Evolutionary conservation across 2,113 vertebrate species (phyloP), one percentile per base, ranked within the genome.

Genomic region (Bostrychus sinensis): DNA sequence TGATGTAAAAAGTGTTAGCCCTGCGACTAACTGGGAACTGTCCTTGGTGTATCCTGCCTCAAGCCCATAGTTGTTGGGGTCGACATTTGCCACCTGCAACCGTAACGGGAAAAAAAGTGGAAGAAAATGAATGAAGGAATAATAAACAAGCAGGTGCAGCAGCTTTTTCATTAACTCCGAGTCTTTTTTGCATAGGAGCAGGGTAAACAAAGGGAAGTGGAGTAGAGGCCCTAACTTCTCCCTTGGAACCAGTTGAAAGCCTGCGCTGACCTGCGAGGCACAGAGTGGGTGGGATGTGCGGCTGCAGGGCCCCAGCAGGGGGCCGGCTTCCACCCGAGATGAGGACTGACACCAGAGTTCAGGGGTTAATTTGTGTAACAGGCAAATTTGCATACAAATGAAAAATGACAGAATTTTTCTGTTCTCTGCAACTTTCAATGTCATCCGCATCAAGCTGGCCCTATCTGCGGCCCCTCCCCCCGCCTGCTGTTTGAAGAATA

Each of bases 321-420:
- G 66, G 69, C 54, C 70, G 30, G 72, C 65, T 61, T 94, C 92
- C 91, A 83, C 88, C 92, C 75, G 7, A 94, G 95, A 97, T 96
- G 94, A 96, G 94, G 95, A 96, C 91, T 96, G 97, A 96, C 94
- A 92, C 92, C 28, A 80, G 87, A 94, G 95, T 94, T 95, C 93
- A 94, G 89, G 93, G 95, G 96, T 99, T 98, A 98, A 98, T 98
- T 98, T 98, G 95, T 96, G 96, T 93, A 98, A 97, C 95, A 92
- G 94, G 77, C 82, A 0, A 92, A 98, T 98, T 98, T 98, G 95
- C 97, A 99, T 99, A 98, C 96, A 99, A 99, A 98, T 99, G 96
- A 98, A 96, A 96, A 97, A 96, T 93, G 94, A 95, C 93, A 93
- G 94, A 94, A 95, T 95, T 94, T 94, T 94, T 95, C 92, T 93